Evolutionary conservation across 2,797 vertebrate genomes (phyloP), one percentile per base, ranked within the genome.

Genomic region (Sebastes nivosus): DNA sequence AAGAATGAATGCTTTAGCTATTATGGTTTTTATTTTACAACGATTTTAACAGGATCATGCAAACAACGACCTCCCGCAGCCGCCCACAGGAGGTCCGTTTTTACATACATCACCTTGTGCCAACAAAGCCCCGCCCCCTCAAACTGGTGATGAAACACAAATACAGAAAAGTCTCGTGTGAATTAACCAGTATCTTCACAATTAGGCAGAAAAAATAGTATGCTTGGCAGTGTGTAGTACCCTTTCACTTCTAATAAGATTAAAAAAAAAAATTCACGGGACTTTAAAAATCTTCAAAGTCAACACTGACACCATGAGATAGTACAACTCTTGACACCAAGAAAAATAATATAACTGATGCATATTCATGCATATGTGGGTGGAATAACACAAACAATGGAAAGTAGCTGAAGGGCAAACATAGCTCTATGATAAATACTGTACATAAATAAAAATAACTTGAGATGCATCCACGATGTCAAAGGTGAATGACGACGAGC

Each of bases 351-450:
- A 88, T 63, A 67, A 91, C 63, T 27, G 16, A 88, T 93, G 57
- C 86, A 90, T 93, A 93, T 94, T 92, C 87, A 93, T 91, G 81
- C 10, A 1, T n/a, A n/a, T 55, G 92, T 93, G 90, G 92, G 93
- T 10, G 91, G 90, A 91, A 91, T 91, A 90, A 88, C 67, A 77
- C 61, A 2, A 67, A 20, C 86, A 81, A 88, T 91, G 84, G 46
- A 90, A 90, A 93, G 83, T 2, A 87, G 88, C 71, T 77, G 46
- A 54, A 87, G 86, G 88, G 75, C 80, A 88, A 90, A 90, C 73
- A 88, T 72, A 84, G 73, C 75, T 27, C 76, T 77, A 75, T 70
- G 75, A 86, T 78, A 79, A 84, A 84, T 32, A 59, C 29, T 64
- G 68, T 75, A 83, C 71, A 68, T 78, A 78, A 85, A 88, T 80